These are phyloP conservation scores for Caenorhabditis doughertyi DNA, from an alignment of 2,888 invertebrate species.

Conservation along the genomic window DNA sequence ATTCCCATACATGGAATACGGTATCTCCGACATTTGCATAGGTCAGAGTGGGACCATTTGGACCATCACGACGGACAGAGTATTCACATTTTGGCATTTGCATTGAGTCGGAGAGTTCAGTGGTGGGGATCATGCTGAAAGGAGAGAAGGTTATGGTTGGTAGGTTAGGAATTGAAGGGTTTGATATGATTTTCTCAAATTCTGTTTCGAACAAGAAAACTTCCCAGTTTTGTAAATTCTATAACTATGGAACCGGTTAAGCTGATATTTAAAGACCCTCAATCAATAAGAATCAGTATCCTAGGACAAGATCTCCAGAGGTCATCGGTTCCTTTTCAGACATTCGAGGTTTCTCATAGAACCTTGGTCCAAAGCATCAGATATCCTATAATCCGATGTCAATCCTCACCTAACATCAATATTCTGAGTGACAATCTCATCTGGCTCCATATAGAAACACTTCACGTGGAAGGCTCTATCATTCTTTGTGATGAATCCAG, in stretches of 20 bases:
- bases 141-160: neutral
- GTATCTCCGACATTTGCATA: slow-evolving; percentile 82
- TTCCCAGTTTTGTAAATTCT: no score
- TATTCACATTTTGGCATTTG: slow-evolving; percentile 82
- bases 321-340: no score
- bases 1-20: slow-evolving; percentile 81
- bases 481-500: slow-evolving; percentile 82
- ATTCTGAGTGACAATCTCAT: slow-evolving; percentile 81
- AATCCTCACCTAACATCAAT: slow-evolving; percentile 82
- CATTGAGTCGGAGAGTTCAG: slow-evolving; percentile 79
- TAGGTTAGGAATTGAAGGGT: no score
- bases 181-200: neutral
- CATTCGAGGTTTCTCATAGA: no score
- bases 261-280: no score
- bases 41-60: slow-evolving; percentile 78
- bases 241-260: no score
- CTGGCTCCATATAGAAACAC: slow-evolving; percentile 82
- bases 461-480: slow-evolving; percentile 81
- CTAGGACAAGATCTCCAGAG: no score
- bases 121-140: slow-evolving; percentile 79
- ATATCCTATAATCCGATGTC: no score
- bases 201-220: no score
- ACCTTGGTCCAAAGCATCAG: no score
- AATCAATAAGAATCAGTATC: no score
- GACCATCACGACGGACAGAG: slow-evolving; percentile 74